Conservation (phyloP, 2,888 invertebrate species). For the Sesia bembeciformis region DNA sequence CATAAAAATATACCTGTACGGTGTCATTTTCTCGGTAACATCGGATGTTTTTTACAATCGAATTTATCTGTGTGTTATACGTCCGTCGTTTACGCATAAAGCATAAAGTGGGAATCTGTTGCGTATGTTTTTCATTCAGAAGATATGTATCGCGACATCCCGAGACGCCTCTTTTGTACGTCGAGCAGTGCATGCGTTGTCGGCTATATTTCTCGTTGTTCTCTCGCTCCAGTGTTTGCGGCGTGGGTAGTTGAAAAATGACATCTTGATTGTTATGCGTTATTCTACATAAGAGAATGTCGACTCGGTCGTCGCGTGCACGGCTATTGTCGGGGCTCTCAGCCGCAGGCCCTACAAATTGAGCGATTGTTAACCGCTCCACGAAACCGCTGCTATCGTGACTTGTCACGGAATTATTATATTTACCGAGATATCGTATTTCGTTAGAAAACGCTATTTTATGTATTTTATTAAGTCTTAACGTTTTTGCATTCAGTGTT, state of each 20-base stretch:
- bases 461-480: slow-evolving; percentile 5
- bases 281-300: slow-evolving; percentile 71
- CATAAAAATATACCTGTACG: background rate
- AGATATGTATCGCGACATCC: slow-evolving; percentile 64
- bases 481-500: background rate
- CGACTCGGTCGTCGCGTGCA: slow-evolving; percentile 58
- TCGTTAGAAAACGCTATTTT: slow-evolving; percentile 28
- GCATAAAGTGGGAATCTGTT: slow-evolving; percentile 45
- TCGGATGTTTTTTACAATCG: background rate
- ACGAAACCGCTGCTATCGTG: slow-evolving; percentile 58
- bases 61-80: slow-evolving; percentile 9
- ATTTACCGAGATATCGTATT: slow-evolving; percentile 46
- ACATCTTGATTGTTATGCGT: slow-evolving; percentile 74
- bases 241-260: slow-evolving; percentile 75
- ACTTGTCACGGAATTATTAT: slow-evolving; percentile 59
- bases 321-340: slow-evolving; percentile 48
- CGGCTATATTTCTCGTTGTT: slow-evolving; percentile 65
- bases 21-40: background rate
- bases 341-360: slow-evolving; percentile 63
- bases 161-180: slow-evolving; percentile 60
- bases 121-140: slow-evolving; percentile 44
- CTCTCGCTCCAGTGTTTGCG: slow-evolving; percentile 40
- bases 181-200: slow-evolving; percentile 57
- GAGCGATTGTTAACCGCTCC: slow-evolving; percentile 69
- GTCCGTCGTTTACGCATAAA: slow-evolving; percentile 37